A percentile compares a stretch with the other conserved stretches of the same genome.
Conservation (phyloP, 1,140 invertebrate species). For the Sarcophaga peregrina region DNA sequence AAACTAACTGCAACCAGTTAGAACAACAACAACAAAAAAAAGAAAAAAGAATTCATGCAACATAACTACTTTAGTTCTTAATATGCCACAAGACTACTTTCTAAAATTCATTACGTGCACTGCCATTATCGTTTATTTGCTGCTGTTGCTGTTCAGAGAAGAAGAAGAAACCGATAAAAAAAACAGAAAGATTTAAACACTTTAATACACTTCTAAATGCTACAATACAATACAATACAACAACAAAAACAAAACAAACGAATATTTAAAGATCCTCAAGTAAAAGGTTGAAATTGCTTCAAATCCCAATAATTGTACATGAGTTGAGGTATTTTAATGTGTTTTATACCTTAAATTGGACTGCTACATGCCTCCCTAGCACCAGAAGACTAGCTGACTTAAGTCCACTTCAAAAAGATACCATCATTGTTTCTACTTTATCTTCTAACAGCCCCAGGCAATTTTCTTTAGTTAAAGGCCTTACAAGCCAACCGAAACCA, state of each 20-base stretch:
- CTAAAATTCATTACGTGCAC: background rate
- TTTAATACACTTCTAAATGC: constrained; percentile 19
- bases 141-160: background rate
- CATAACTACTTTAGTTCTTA: constrained; percentile 17
- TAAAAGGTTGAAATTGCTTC: background rate
- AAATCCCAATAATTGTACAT: background rate
- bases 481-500: too few species aligned
- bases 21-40: background rate
- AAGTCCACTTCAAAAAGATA: too few species aligned
- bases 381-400: too few species aligned
- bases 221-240: background rate
- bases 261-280: background rate
- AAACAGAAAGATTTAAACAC: constrained; percentile 6
- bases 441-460: too few species aligned
- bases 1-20: too few species aligned
- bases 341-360: background rate
- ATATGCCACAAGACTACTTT: constrained; percentile 19
- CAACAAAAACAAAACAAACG: too few species aligned
- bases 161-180: too few species aligned
- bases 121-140: background rate
- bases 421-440: too few species aligned
- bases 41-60: background rate
- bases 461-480: too few species aligned
- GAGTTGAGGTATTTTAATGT: background rate
- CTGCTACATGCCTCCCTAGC: too few species aligned